Base-by-base conservation (phyloP, 2,797 vertebrate species). In the Amblyraja radiata region DNA sequence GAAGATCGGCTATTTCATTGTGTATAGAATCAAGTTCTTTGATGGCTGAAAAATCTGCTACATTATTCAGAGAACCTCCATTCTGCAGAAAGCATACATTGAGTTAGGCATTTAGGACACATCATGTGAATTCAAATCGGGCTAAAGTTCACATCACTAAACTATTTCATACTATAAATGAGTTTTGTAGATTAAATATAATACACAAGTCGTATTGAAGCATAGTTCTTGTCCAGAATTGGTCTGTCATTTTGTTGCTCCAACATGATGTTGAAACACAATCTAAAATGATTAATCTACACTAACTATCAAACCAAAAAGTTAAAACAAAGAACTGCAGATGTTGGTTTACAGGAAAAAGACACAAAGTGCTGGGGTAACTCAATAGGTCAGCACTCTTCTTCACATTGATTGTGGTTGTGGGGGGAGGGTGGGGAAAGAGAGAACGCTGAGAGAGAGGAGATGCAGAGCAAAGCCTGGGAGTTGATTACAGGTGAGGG, bases 1-100 rank as follows among this genome's bases (percentile, higher is more conserved):
- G 99, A 93, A 99, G 95, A 94, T 99, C 99, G 93, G 99, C 96
- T 94, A 99, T 99, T 96, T 99, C 99, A 93, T 99, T 99, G 96
- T 97, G 99, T 95, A 99, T 97, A 0, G 98, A 98, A 96, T 99
- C 99, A 94, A 99, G 96, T 94, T 99, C 99, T 95, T 99, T 99
- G 96, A 99, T 99, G 94, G 99, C 99, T 94, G 99, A 99, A 96
- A 99, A 99, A 96, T 99, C 99, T 93, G 98, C 98, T 93, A 97
- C 96, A 94, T 97, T 96, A 96, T 97, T 96, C 90, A 46, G 96
- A 81, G 94, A 95, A 94, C 96, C 88, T 93, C 96, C 95, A 95
- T 94, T 97, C 98, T 99, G 97, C 94, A 97, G 95, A 84, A 92
- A 92, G 13, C 36, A 92, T 23, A 32, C 7, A 2, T 88, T 68